Percentiles rank a stretch among this genome's conserved stretches.
phyloP scores from a whole-genome alignment of 2,113 vertebrate genomes.

The Anthoscopus minutus region DNA sequence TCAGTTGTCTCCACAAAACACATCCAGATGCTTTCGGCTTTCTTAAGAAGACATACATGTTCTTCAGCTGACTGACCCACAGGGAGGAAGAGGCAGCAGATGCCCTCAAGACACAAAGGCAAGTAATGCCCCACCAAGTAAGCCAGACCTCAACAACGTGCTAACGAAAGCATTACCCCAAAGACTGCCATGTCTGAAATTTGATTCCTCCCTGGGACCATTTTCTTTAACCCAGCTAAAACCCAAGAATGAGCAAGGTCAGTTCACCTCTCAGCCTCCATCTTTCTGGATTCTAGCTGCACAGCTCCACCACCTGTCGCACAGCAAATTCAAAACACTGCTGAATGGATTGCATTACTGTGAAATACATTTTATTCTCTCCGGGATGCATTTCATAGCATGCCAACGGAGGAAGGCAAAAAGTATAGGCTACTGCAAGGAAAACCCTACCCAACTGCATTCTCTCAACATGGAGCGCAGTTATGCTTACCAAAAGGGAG shows the following conservation, averaged over 20 bases:
- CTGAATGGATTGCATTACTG: neutral
- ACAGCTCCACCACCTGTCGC: neutral
- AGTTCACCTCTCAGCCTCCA: neutral
- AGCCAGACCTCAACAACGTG: accelerated
- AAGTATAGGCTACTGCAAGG: neutral
- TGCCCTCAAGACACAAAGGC: neutral
- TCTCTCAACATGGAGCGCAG: neutral
- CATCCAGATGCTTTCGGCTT: neutral
- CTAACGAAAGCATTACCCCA: neutral
- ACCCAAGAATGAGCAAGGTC: neutral
- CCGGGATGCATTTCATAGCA: neutral
- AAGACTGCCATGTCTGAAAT: neutral
- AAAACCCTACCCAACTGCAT: neutral
- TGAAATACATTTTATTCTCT: neutral
- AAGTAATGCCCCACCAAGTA: neutral
- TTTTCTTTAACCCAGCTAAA: neutral
- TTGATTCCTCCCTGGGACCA: neutral
- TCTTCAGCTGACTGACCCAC: neutral
- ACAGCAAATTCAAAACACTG: neutral
- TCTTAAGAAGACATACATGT: neutral
- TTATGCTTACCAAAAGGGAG: neutral
- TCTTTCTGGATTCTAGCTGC: neutral
- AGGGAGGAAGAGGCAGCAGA: neutral
- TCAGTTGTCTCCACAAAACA: neutral
- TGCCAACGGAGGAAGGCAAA: neutral